Base-by-base conservation (phyloP, 2,888 invertebrate genomes). In the Zaprionus bogoriensis region DNA sequence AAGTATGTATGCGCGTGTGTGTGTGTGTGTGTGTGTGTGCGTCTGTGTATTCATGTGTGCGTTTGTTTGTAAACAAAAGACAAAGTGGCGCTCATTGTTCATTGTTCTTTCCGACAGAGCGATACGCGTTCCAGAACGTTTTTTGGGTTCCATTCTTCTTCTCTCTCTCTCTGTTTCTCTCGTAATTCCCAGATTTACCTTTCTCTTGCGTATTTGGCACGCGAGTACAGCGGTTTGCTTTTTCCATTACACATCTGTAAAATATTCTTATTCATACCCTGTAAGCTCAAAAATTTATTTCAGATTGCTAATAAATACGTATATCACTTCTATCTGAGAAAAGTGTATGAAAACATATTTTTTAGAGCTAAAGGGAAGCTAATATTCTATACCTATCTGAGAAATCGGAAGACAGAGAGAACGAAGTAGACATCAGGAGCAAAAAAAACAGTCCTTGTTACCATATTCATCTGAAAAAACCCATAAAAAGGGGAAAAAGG, bases 61-160 rank as follows among this genome's bases (percentile, higher is more conserved):
- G 54, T 47, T 38, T 50, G 57, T 74, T 60, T 64, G 79, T 57
- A 54, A 67, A 71, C 77, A 80, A 77, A 68, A 80, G 84, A 82
- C 84, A 83, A 79, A 79, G 67, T 76, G 66, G 51, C 61, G 69
- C 57, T 65, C 72, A 69, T 87, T 75, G 69, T 54, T 65, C 72
- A 69, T 87, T 75, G 81, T 75, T 77, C 64, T 67, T 80, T 73
- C 57, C 39, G 64, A 39, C 52, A 50, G 32, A 27, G 42, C 62
- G n/a, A 54, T 74, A 64, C 77, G 42, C 62, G 62, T 41, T 45
- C 22, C 54, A 41, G 42, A 38, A 52, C 68, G 48, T 47, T 53
- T 17, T 64, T 27, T 7, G 7, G 22, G 20, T 17, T 19, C 28
- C 19, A 14, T 28, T 30, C 27, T 36, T n/a, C 7, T 42, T 44